Evolutionary conservation across 1,140 invertebrate species (phyloP), one percentile per base, ranked within the genome.

Genomic region (Mycetomoellerius zeteki): DNA sequence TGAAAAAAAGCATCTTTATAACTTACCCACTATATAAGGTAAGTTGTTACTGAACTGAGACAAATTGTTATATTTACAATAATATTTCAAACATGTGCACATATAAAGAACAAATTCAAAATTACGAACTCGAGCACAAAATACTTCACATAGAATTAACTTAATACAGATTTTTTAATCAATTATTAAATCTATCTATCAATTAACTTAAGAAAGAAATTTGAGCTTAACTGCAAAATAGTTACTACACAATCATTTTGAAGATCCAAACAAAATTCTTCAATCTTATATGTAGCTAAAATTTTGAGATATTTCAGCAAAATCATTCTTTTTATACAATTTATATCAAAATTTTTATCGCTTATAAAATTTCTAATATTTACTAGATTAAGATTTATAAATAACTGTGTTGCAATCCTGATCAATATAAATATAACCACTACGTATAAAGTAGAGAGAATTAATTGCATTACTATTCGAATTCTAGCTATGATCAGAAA

Each of bases 341-440:
- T 37, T 43, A 10, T 56, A 75, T 21, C 3, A 54, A 73, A 33
- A 16, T 75, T 37, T 30, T 62, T 76, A 37, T 19, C 5, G 6
- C 54, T 43, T 10, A 43, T 43, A 43, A 43, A 43, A 10, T 43
- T 43, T 43, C 8, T 56, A 33, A 12, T 16, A 10, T 64, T 75
- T 37, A 24, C 7, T 58, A 77, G 64, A 30, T 33, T 33, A 37
- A 75, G 12, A 62, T 62, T 77, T 47, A 64, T 62, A 47, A 64
- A 47, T 43, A 27, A 43, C 5, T n/a, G 2, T 12, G 37, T 43
- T 43, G 19, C 24, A 64, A 76, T 43, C 8, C 10, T 62, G 21
- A 76, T 37, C 14, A 76, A 19, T 33, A 16, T 33, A n/a, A n/a
- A n/a, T n/a, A 21, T n/a, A 75, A 47, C 58, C 19, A 2, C 24